Conservation (phyloP, 2,797 vertebrate genomes). For the Paratrypauchen microcephalus region DNA sequence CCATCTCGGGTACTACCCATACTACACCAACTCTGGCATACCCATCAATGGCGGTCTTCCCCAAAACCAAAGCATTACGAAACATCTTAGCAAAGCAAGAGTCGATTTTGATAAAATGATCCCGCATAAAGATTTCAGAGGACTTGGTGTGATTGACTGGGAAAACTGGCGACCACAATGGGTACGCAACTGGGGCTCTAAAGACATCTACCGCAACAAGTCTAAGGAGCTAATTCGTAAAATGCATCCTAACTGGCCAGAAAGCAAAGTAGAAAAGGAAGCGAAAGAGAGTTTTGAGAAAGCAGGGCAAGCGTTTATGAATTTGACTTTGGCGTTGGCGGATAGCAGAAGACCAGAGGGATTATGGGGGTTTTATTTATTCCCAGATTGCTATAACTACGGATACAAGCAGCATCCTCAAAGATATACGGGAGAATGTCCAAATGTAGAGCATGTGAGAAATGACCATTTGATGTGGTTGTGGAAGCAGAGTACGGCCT, state of each 20-base stretch:
- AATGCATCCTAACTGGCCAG: slow-evolving; percentile 83
- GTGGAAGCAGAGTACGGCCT: slow-evolving; percentile 86
- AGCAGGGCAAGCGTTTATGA: slow-evolving; percentile 85
- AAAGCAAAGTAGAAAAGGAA: slow-evolving; percentile 78
- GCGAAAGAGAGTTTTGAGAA: slow-evolving; percentile 87
- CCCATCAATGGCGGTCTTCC: slow-evolving; percentile 86
- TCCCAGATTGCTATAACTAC: slow-evolving; percentile 93
- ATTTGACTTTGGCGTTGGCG: slow-evolving; percentile 82
- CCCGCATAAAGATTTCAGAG: slow-evolving; percentile 83
- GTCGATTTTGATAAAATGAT: slow-evolving; percentile 82
- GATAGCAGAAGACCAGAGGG: slow-evolving; percentile 78
- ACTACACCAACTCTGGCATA: slow-evolving; percentile 77
- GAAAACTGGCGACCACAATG: slow-evolving; percentile 92
- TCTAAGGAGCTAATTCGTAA: slow-evolving; percentile 83
- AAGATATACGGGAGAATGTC: slow-evolving; percentile 85
- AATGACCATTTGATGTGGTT: slow-evolving; percentile 90
- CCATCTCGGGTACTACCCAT: slow-evolving; percentile 87
- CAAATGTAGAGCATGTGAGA: slow-evolving; percentile 81
- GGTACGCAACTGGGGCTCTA: slow-evolving; percentile 89
- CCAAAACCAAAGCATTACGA: slow-evolving; percentile 85
- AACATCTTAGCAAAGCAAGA: slow-evolving; percentile 84
- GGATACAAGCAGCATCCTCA: slow-evolving; percentile 84
- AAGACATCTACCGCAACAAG: slow-evolving; percentile 85
- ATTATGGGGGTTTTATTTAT: slow-evolving; percentile 91
- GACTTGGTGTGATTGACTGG: slow-evolving; percentile 89